Percentiles rank a stretch among this genome's conserved stretches.
phyloP scores from a whole-genome alignment of 2,113 vertebrate genomes.

The Panthera leo region DNA sequence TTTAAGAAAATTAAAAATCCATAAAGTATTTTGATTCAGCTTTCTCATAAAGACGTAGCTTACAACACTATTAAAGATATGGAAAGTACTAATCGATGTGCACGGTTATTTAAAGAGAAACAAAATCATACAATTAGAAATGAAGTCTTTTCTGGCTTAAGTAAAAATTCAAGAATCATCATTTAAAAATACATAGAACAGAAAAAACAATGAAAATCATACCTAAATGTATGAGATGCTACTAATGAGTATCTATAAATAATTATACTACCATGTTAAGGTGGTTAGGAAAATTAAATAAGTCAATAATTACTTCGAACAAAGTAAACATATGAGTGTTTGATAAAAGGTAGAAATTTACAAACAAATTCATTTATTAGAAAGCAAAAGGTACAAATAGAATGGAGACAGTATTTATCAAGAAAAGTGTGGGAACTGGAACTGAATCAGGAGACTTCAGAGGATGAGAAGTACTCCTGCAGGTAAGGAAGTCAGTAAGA shows the following conservation, averaged over 20 bases:
- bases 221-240: not conserved
- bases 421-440: not conserved
- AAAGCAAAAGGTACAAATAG: not conserved
- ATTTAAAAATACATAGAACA: not conserved
- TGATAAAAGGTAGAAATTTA: not conserved
- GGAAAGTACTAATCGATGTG: not conserved
- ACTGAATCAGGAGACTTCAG: not conserved
- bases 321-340: not conserved
- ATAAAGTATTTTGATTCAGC: not conserved
- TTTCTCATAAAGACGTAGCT: not conserved
- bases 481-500: not conserved
- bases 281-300: not conserved
- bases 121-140: not conserved
- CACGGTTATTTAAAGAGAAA: slow-evolving; percentile 27
- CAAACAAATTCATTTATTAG: not conserved
- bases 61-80: not conserved
- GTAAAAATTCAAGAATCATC: not conserved
- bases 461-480: not conserved
- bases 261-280: not conserved
- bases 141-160: not conserved
- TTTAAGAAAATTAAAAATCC: not conserved
- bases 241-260: not conserved
- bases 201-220: not conserved
- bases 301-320: not conserved
- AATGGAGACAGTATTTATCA: not conserved